Evolutionary conservation across 2,888 invertebrate genomes (phyloP), one percentile per base, ranked within the genome.

Genomic region (Metacarcinus magister): DNA sequence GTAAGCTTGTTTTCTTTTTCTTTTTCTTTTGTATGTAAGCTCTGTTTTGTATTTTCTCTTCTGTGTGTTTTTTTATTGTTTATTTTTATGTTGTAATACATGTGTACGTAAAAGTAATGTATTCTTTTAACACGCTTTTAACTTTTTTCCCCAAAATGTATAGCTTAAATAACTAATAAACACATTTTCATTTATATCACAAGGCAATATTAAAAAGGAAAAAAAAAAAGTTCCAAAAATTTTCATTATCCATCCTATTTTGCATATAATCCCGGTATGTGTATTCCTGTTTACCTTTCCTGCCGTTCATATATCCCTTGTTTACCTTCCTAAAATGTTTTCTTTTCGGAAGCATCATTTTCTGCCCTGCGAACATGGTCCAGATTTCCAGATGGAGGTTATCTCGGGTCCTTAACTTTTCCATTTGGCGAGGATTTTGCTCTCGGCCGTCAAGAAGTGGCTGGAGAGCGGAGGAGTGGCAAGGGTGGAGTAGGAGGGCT

Each of bases 391-490:
- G 82, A 28, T 32, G 28, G 28, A 82, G 82, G 82, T 32, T 82
- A 82, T 82, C 32, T 82, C 28, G 28, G 82, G 82, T 32, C 82
- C 82, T 82, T 32, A 82, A 32, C 82, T 82, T 82, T 82, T 82
- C 82, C 82, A 28, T 82, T 82, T 82, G 82, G 10, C 82, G 82
- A 10, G 8, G 8, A 82, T 82, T 82, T 82, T 32, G 82, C 32
- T 82, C 32, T 32, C 32, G 82, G 19, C 82, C 82, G 82, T 82
- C 82, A 82, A 82, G 82, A 23, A 82, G 82, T 82, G 82, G 82
- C 32, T 82, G 82, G 82, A 82, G 82, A 32, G 82, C 32, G 28
- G 82, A 8, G 82, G 82, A 82, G 82, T 82, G 82, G 82, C 67
- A 19, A 16, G 19, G 67, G 67, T 67, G 67, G 67, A 67, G 67